These are phyloP conservation scores for Himalopsyche phryganea DNA, from an alignment of 1,140 invertebrate genomes.

Conservation along the genomic window DNA sequence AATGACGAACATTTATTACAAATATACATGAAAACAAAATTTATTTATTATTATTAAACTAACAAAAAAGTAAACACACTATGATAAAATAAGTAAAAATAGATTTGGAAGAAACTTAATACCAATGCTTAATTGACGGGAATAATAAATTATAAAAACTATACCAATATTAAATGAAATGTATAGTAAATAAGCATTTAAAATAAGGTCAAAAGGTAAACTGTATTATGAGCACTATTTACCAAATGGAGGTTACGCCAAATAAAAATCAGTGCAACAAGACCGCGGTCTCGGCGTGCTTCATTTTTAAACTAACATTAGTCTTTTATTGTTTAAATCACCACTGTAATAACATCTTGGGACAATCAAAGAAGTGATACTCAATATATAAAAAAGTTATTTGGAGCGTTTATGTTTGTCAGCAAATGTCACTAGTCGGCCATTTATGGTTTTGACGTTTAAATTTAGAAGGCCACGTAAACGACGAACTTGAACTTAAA, in stretches of 20 bases:
- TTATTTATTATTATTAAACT: not conserved
- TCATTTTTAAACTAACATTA: not conserved
- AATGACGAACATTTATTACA: not conserved
- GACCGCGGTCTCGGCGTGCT: not conserved
- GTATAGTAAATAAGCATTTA: constrained; percentile 8
- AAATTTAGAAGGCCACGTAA: constrained; percentile 27
- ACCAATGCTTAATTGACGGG: no score
- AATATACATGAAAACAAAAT: not conserved
- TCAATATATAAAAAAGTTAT: constrained; percentile 14
- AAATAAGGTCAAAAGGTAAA: constrained; percentile 29
- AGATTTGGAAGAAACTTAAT: not conserved
- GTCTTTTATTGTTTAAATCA: not conserved
- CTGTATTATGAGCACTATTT: constrained; percentile 5
- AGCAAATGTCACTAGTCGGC: constrained; percentile 27
- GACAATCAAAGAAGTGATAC: not conserved
- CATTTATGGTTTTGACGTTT: constrained; percentile 29
- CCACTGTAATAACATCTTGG: constrained; percentile 7
- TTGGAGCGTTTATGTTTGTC: constrained; percentile 24
- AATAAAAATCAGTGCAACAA: constrained; percentile 4
- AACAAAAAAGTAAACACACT: constrained; percentile 9
- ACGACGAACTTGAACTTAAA: constrained; percentile 25
- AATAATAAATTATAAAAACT: no score
- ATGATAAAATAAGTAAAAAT: not conserved
- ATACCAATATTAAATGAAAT: not conserved
- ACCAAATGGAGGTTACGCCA: constrained; percentile 23